Evolutionary conservation across 2,113 vertebrate genomes (phyloP), one percentile per base, ranked within the genome.

Genomic region (Myocastor coypus): DNA sequence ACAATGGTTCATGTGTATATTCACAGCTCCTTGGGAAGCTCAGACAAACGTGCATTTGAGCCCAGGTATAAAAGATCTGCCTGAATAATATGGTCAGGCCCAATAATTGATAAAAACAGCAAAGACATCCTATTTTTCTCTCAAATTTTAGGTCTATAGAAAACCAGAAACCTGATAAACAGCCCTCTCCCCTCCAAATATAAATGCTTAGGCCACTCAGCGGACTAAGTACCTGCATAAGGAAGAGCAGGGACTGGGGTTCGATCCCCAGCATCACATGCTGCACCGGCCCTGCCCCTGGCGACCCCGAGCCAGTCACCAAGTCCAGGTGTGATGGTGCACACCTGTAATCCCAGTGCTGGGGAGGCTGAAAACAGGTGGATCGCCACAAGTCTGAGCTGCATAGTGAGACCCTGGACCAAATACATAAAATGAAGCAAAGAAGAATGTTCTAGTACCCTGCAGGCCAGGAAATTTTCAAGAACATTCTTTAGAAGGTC

Each of bases 141-240:
- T 37, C n/a, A 26, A 88, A 64, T 87, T 86, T 94, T 34, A 78
- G 50, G 5, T 83, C 95, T 81, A 52, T 28, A 89, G 42, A 91
- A 63, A 91, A 80, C 11, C 17, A 93, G n/a, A 12, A 86, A 85
- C 24, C 71, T 71, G 2, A 73, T n/a, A 55, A 52, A 6, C 8
- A 64, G 5, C 5, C 8, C 0, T 69, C 2, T 75, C 1, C 37
- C 11, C 1, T 84, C 40, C 17, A 0, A 26, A 42, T 13, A 83
- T 19, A 34, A 87, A 26, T 30, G 5, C 32, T 78, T 46, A 16
- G 55, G 55, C 55, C 55, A 19, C 55, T 57, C 55, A 19, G 55
- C 5, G 16, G 16, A 57, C 55, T 57, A 57, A 57, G 55, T 17
- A 57, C 55, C 55, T 19, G 55, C 55, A 17, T 57, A 57, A 13